Evolutionary conservation across 2,888 invertebrate genomes (phyloP), one percentile per base, ranked within the genome.

Genomic region (Aspidiotus destructor): DNA sequence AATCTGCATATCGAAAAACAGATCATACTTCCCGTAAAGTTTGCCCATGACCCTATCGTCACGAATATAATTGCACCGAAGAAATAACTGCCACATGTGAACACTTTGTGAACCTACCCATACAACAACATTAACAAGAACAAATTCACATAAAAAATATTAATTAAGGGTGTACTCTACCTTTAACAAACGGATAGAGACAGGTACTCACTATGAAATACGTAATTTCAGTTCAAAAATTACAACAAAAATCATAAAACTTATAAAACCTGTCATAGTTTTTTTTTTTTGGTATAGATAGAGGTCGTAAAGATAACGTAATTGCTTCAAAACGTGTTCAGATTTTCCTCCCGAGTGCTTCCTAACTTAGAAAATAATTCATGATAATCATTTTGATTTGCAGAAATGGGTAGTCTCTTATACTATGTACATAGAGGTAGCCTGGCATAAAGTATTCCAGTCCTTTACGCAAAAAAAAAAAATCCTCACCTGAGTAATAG

Each of bases 1-100:
- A 67, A 67, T 57, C 58, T 67, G 58, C 58, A 67, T 16, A 58
- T 40, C 15, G 67, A 60, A 42, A 67, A 58, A 28, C 57, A 58
- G 16, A 42, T 15, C 2, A 67, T 67, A 11, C 48, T 60, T 41
- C 42, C 67, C 10, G 60, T 44, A 16, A 67, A 67, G 42, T 60
- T 42, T 7, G 58, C 44, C 67, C 67, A 67, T 2, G 28, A 13
- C n/a, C 58, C 58, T 17, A 58, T 60, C 8, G 52, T 28, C 7
- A 58, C n/a, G 60, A 67, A 67, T 52, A 67, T 42, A 48, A 67
- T 40, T 15, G 40, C 48, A 42, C 58, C 67, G 16, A 60, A 42
- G 15, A 60, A n/a, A 16, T 58, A 67, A 58, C 67, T 58, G 7
- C 57, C 13, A 9, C 58, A 48, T 11, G 58, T 57, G 40, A 58